Evolutionary conservation across 2,797 vertebrate species (phyloP), one percentile per base, ranked within the genome.

Genomic region (Pseudochaenichthys georgianus): DNA sequence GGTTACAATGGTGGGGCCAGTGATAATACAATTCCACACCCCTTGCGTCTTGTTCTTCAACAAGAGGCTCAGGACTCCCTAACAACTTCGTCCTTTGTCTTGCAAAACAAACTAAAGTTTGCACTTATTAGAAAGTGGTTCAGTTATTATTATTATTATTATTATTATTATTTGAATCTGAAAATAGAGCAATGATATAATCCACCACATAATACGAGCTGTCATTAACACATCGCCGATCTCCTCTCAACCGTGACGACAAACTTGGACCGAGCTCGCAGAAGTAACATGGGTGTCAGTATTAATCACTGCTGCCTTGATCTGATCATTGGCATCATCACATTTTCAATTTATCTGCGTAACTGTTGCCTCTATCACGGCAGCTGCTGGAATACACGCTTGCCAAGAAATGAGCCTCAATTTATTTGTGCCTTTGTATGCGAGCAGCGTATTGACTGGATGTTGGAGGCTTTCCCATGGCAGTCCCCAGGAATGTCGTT

Each of bases 401-500:
- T 84, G 85, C 84, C 78, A 84, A 89, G 77, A 74, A 68, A 59
- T 72, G 71, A 83, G 74, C 70, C 69, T 81, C 62, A 81, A 60
- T 87, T 84, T 85, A 81, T 84, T 79, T 88, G 81, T 76, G 71
- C 71, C 43, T 89, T 80, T 90, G 70, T 82, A 55, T 82, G 66
- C 31, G 43, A 78, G 50, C 23, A 46, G 71, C 6, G 3, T 80
- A 70, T 85, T 80, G 81, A 87, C 70, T 75, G 34, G 13, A 52
- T 78, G 80, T 75, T 86, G 81, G 87, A 86, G 61, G 69, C 38
- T 84, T 78, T 89, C 80, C 87, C 80, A 83, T 84, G 72, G 77
- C 57, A 67, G 73, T 73, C 54, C 50, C 46, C 51, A 28, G 70
- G 80, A 87, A 85, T 86, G 77, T 74, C 77, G 82, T 31, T 65